These are phyloP conservation scores for Pachycephus smyrnensis DNA, from an alignment of 2,888 invertebrate genomes.

Conservation along the genomic window DNA sequence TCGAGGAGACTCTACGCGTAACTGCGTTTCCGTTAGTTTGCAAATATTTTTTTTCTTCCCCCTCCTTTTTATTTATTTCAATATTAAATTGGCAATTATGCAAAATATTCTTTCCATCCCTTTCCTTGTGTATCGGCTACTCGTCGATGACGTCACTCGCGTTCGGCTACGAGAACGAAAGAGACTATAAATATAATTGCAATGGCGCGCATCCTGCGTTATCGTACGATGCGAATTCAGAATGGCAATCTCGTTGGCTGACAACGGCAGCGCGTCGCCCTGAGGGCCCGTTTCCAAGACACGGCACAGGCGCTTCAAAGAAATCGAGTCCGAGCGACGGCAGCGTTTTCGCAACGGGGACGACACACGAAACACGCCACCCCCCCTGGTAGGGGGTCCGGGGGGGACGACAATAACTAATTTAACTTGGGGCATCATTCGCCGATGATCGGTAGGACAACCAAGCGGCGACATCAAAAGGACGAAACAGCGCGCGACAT, in stretches of 20 bases:
- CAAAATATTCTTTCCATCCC: not conserved
- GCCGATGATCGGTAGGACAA: not conserved
- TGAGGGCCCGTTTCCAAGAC: not conserved
- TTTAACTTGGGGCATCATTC: constrained; percentile 30
- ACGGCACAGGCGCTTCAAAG: constrained; percentile 23
- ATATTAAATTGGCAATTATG: not conserved
- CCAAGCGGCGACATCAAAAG: constrained; percentile 37
- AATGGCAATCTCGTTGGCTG: constrained; percentile 33
- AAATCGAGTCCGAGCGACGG: constrained; percentile 27
- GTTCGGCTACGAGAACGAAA: constrained; percentile 26
- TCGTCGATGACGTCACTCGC: constrained; percentile 32
- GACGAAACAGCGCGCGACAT: constrained; percentile 37
- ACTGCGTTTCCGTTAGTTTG: not conserved
- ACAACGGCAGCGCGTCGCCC: constrained; percentile 22
- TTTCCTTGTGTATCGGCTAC: not conserved
- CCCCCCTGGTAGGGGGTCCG: not conserved
- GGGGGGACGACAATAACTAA: constrained; percentile 42
- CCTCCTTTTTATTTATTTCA: too few relatives aligned
- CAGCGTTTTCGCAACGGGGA: constrained; percentile 2
- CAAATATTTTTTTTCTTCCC: not conserved
- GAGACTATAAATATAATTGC: not conserved
- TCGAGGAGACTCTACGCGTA: not conserved
- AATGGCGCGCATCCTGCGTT: not conserved
- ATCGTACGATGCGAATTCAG: constrained; percentile 33
- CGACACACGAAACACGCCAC: constrained; percentile 12